Conservation (phyloP, 2,113 vertebrate genomes). For the Eretmochelys imbricata region DNA sequence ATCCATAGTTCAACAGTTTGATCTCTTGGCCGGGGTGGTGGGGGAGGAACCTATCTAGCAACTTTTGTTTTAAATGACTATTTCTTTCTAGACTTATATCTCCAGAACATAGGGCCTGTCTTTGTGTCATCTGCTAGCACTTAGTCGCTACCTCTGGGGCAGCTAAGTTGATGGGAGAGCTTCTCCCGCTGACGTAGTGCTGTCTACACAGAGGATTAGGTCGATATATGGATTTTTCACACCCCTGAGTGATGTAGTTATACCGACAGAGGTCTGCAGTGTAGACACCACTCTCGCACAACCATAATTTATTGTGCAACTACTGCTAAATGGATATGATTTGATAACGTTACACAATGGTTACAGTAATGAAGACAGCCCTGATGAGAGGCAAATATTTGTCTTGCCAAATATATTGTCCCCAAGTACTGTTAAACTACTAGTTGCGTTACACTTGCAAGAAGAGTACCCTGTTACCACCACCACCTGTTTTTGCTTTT, state of each 20-base stretch:
- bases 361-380: background rate
- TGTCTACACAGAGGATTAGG: background rate
- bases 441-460: background rate
- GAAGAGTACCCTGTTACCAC: background rate
- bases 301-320: constrained; percentile 9
- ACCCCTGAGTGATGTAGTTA: no score
- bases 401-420: background rate
- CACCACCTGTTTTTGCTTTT: background rate
- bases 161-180: background rate
- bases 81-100: background rate
- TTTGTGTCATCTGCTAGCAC: no score
- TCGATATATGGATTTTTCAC: background rate
- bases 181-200: background rate
- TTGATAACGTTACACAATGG: background rate
- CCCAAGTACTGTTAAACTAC: constrained; percentile 5
- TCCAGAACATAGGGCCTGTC: background rate
- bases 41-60: no score
- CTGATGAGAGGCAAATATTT: constrained; percentile 5
- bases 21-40: no score
- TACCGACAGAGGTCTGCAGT: no score
- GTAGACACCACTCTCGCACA: no score
- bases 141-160: no score
- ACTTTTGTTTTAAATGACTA: no score
- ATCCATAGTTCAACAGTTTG: no score
- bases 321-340: constrained; percentile 39